A percentile compares a stretch with the other conserved stretches of the same genome.
Evolutionary conservation across 2,797 vertebrate genomes (phyloP).

Genomic region (Ptychadena robeensis): DNA sequence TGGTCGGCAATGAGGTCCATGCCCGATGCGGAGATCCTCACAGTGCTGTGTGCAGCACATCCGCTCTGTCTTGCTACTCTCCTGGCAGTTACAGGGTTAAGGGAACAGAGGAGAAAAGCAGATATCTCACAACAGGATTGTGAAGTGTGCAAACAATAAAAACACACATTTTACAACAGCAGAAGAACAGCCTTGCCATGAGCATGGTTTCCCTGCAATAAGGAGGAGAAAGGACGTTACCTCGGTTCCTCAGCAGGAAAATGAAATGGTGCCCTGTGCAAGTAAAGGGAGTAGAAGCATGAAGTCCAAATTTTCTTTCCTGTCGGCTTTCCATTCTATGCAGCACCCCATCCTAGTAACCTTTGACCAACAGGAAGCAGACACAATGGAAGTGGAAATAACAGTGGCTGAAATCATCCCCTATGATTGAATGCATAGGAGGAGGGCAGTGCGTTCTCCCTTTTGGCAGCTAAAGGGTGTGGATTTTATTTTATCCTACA

Average conservation of each 20-base stretch:
- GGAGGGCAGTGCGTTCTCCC: slow-evolving; percentile 48
- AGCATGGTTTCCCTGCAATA: background rate
- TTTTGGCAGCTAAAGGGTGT: slow-evolving; percentile 22
- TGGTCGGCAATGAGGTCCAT: background rate
- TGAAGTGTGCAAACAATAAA: background rate
- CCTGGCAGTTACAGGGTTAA: background rate
- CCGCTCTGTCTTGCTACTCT: background rate
- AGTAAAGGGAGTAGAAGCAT: slow-evolving; percentile 71
- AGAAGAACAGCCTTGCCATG: background rate
- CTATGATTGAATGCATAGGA: slow-evolving; percentile 66
- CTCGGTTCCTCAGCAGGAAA: slow-evolving; percentile 65
- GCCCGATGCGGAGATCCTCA: background rate
- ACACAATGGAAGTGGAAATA: slow-evolving; percentile 95
- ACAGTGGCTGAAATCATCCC: slow-evolving; percentile 73
- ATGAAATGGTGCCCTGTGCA: slow-evolving; percentile 64
- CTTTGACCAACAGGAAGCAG: slow-evolving; percentile 95
- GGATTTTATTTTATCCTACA: background rate
- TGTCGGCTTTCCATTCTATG: slow-evolving; percentile 79
- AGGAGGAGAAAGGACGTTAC: slow-evolving; percentile 58
- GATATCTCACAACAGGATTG: background rate
- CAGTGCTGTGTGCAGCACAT: background rate
- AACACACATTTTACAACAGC: background rate
- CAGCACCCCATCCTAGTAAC: slow-evolving; percentile 90
- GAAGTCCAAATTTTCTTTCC: slow-evolving; percentile 73
- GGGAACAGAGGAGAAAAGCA: slow-evolving; percentile 6